Percentiles rank a stretch among this genome's conserved stretches.
These are phyloP conservation scores for Scelioninae gen. 1 DNA, from an alignment of 2,888 invertebrate genomes.

Conservation along the genomic window DNA sequence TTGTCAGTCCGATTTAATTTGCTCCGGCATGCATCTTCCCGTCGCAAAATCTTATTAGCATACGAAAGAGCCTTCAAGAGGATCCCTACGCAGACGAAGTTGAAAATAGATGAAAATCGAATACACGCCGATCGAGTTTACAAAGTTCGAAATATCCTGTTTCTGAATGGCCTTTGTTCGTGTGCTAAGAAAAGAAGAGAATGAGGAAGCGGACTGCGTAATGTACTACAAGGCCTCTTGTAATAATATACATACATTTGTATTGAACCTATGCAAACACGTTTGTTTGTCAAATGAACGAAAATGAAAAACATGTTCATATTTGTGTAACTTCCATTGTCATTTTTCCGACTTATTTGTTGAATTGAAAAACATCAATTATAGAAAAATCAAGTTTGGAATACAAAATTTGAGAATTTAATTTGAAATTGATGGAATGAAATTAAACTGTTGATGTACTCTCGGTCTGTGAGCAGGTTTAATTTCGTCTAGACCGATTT, in stretches of 20 bases:
- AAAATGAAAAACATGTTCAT: too few species aligned
- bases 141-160: constrained; percentile 63
- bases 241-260: constrained; percentile 39
- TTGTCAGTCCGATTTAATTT: constrained; percentile 63
- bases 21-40: constrained; percentile 50
- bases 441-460: too few species aligned
- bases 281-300: background rate
- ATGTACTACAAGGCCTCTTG: constrained; percentile 27
- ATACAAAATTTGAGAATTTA: too few species aligned
- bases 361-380: too few species aligned
- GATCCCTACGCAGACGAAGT: constrained; percentile 50
- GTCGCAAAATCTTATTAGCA: constrained; percentile 59
- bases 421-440: too few species aligned
- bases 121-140: constrained; percentile 61
- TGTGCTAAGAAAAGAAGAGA: constrained; percentile 33
- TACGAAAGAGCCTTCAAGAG: constrained; percentile 52
- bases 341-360: too few species aligned
- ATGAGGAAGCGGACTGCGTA: constrained; percentile 26
- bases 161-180: constrained; percentile 59
- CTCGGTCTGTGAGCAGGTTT: too few species aligned
- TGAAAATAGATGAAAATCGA: constrained; percentile 64
- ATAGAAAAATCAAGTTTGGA: too few species aligned
- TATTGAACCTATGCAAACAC: constrained; percentile 26
- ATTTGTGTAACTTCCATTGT: too few species aligned
- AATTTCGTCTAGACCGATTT: too few species aligned